Percentiles rank a stretch among this genome's conserved stretches.
Evolutionary conservation across 1,140 invertebrate genomes (phyloP).

Genomic region (Colletes latitarsis): DNA sequence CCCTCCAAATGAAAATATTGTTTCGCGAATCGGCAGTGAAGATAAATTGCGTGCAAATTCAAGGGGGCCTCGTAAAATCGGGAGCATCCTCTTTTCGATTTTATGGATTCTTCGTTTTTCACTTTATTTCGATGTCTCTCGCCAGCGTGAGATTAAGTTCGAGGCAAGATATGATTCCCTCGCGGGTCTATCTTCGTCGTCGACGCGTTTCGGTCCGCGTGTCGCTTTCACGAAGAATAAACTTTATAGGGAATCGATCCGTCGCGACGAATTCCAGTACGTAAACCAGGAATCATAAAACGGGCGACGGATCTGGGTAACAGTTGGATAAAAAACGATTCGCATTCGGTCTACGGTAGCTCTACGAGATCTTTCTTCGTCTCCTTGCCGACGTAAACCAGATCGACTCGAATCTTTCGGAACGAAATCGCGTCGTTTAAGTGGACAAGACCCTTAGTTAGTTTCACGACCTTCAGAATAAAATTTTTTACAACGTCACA

Average conservation of each 20-base stretch:
- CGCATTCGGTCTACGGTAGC: not conserved
- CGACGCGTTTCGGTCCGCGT: not conserved
- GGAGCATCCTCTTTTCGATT: not conserved
- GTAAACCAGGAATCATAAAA: conserved; percentile 35
- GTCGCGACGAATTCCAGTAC: conserved; percentile 19
- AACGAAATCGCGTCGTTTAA: not conserved
- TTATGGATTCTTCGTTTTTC: conserved; percentile 25
- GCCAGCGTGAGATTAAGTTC: conserved; percentile 15
- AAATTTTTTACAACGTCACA: not conserved
- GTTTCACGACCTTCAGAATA: not conserved
- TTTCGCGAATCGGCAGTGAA: not conserved
- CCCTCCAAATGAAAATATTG: not conserved
- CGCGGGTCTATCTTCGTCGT: not conserved
- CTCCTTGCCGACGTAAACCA: not conserved
- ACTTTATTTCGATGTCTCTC: conserved; percentile 8
- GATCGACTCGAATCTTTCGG: not conserved
- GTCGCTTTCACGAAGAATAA: not conserved
- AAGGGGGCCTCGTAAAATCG: conserved; percentile 12
- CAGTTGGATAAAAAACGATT: conserved; percentile 25
- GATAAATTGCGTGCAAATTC: not conserved
- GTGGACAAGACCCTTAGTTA: not conserved
- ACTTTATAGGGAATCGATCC: conserved; percentile 33
- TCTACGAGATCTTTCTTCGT: not conserved
- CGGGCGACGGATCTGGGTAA: conserved; percentile 5
- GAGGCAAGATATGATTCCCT: conserved; percentile 13